These are phyloP conservation scores for Sitta europaea DNA, from an alignment of 2,113 vertebrate species.

Conservation along the genomic window DNA sequence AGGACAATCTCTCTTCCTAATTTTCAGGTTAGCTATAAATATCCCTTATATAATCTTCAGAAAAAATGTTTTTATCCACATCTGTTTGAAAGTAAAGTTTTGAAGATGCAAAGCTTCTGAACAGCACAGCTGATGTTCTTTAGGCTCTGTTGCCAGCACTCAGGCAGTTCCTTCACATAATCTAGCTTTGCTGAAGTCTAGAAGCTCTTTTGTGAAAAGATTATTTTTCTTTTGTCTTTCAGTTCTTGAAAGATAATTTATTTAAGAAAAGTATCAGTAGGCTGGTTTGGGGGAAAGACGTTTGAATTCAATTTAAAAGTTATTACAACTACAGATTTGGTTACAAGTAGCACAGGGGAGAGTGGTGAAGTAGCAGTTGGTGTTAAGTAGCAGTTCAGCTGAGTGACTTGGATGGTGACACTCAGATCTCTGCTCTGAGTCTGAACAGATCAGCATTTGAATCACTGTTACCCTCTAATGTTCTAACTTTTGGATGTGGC, in stretches of 20 bases:
- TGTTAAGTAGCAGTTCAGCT: not conserved
- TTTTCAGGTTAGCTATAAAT: not conserved
- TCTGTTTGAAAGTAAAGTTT: not conserved
- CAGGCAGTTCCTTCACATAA: not conserved
- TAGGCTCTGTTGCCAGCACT: not conserved
- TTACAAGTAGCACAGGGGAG: not conserved
- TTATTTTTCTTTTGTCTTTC: not conserved
- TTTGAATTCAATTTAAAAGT: not conserved
- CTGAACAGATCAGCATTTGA: not conserved
- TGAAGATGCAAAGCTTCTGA: not conserved
- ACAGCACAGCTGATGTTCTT: not conserved
- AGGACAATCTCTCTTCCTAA: not conserved
- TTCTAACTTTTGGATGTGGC: not conserved
- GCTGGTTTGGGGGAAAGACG: accelerated
- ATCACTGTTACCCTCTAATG: not conserved
- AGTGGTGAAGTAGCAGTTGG: not conserved
- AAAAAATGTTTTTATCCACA: not conserved
- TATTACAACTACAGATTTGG: not conserved
- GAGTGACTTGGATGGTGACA: not conserved
- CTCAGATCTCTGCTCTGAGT: not conserved
- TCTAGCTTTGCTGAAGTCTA: not conserved
- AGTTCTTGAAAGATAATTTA: not conserved
- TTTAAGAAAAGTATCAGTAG: not conserved
- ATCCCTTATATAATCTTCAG: accelerated
- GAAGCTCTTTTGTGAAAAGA: not conserved